phyloP scores from a whole-genome alignment of 2,888 invertebrate genomes.

The Melipona bicolor region DNA sequence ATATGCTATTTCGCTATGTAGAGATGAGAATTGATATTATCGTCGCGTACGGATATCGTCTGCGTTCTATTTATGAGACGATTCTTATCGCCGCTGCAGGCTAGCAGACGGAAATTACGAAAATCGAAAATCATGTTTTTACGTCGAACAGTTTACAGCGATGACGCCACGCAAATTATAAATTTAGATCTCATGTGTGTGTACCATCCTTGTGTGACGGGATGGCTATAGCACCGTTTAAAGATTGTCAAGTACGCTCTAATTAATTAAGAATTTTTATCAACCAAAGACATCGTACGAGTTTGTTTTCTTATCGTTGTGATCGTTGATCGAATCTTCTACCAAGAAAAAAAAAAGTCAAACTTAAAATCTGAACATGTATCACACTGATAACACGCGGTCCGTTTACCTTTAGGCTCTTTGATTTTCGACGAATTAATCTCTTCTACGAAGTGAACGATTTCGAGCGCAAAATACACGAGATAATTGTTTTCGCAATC shows the following conservation, averaged over 20 bases:
- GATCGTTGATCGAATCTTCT: constrained; percentile 20
- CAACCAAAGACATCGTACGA: not conserved
- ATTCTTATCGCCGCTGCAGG: constrained; percentile 12
- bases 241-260: constrained; percentile 43
- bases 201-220: constrained; percentile 64
- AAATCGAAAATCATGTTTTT: constrained; percentile 54
- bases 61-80: not conserved
- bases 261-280: constrained; percentile 20
- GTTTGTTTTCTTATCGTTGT: not conserved
- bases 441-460: constrained; percentile 16
- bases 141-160: constrained; percentile 66
- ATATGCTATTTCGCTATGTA: not conserved
- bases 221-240: constrained; percentile 34
- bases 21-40: constrained; percentile 2
- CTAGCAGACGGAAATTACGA: not conserved
- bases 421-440: not conserved
- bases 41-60: not conserved
- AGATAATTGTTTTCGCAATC: not conserved
- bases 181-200: constrained; percentile 70
- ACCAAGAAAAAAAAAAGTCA: not conserved
- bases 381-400: not conserved
- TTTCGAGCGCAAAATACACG: not conserved
- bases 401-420: not conserved
- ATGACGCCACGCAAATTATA: constrained; percentile 72
- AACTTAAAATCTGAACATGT: not conserved